Evolutionary conservation across 2,113 vertebrate genomes (phyloP).

Genomic region (Epinephelus moara): DNA sequence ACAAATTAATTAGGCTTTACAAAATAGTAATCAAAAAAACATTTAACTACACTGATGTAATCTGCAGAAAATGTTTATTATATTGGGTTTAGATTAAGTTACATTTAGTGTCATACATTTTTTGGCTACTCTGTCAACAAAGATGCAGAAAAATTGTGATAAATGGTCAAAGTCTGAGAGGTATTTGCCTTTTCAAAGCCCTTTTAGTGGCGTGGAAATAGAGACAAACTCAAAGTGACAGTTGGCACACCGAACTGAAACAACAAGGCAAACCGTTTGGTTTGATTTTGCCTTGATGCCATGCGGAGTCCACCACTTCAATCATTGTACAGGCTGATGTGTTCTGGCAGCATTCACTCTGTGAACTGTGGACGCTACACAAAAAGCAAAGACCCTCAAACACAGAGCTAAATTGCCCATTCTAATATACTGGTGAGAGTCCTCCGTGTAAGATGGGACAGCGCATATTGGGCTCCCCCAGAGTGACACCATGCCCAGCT

Average conservation of each 20-base stretch:
- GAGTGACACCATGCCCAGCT: slow-evolving; percentile 19
- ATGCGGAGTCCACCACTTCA: slow-evolving; percentile 42
- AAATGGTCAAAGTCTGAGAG: slow-evolving; percentile 50
- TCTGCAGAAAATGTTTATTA: neutral
- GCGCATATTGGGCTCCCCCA: slow-evolving; percentile 26
- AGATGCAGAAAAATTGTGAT: slow-evolving; percentile 60
- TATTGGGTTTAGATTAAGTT: neutral
- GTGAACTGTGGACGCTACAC: slow-evolving; percentile 18
- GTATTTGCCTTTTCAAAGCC: slow-evolving; percentile 60
- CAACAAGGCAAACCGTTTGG: slow-evolving; percentile 48
- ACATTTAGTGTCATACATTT: slow-evolving; percentile 21
- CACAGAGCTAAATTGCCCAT: slow-evolving; percentile 26
- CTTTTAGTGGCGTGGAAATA: slow-evolving; percentile 15
- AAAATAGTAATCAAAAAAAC: no score
- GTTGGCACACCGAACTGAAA: slow-evolving; percentile 43
- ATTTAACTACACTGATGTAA: no score
- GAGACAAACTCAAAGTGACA: slow-evolving; percentile 63
- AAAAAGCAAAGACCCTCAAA: slow-evolving; percentile 52
- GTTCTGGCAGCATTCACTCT: slow-evolving; percentile 49
- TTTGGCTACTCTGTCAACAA: slow-evolving; percentile 46
- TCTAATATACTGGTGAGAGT: slow-evolving; percentile 16
- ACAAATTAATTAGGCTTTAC: no score
- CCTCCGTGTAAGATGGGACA: slow-evolving; percentile 20
- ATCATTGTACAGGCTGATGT: slow-evolving; percentile 25
- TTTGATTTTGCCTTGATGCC: slow-evolving; percentile 59